phyloP scores from a whole-genome alignment of 2,797 vertebrate genomes.

The Borostomias antarcticus region DNA sequence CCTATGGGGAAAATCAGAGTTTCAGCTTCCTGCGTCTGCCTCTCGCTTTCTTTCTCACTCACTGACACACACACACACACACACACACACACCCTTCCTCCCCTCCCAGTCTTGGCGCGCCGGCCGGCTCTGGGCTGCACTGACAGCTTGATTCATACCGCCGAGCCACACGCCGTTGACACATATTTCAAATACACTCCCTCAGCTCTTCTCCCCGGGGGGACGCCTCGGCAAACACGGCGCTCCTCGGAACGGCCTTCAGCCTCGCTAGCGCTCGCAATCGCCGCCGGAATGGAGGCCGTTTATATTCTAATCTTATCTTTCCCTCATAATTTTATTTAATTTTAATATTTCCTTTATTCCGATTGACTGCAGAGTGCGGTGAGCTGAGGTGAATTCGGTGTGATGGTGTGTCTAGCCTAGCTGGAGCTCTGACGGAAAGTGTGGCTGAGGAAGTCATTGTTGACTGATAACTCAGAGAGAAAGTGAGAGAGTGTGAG shows the following conservation, averaged over 20 bases:
- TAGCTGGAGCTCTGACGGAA: conserved; percentile 36
- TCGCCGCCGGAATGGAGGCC: conserved; percentile 2
- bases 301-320: conserved; percentile 4
- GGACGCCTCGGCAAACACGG: conserved; percentile 1
- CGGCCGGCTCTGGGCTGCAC: conserved; percentile 6
- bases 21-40: not conserved
- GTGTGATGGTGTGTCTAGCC: conserved; percentile 14
- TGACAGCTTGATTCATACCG: conserved; percentile 31
- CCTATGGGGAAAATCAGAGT: too few relatives aligned
- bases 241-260: conserved; percentile 9
- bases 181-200: conserved; percentile 31
- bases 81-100: not conserved
- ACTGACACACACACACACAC: not conserved
- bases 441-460: conserved; percentile 48
- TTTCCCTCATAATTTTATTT: not conserved
- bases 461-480: conserved; percentile 36
- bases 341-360: not conserved
- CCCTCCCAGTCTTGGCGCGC: conserved; percentile 1
- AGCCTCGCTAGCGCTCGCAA: conserved; percentile 6
- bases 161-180: conserved; percentile 24
- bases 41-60: not conserved
- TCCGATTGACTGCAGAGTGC: not conserved
- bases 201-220: conserved; percentile 24
- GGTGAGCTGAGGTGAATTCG: conserved; percentile 3
- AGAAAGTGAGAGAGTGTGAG: conserved; percentile 11